Evolutionary conservation across 64 coral and sea anemone genomes (phyloP), one percentile per base, ranked within the genome.

Genomic region (Montipora sp.): DNA sequence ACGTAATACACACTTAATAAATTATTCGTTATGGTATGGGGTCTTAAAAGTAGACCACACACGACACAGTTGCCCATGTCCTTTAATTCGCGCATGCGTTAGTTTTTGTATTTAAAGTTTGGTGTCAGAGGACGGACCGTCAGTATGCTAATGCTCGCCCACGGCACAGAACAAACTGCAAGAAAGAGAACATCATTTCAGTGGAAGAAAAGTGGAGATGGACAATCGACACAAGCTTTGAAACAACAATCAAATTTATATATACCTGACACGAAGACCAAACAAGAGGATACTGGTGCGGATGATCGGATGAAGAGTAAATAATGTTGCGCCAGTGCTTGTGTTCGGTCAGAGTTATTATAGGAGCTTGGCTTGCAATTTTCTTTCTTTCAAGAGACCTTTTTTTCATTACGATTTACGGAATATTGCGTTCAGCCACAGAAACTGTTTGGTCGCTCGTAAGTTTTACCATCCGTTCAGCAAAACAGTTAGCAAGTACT

Each of bases 331-430:
- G 16, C 7, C 3, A 49, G 14, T 78, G 15, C 16, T 49, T 85
- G 7, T 72, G 61, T 13, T 11, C 44, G 47, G 5, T 72, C 15
- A 85, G 82, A 45, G 19, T 85, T 9, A 13, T 85, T 14, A 18
- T 85, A 16, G 82, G 82, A 19, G 15, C 22, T 0, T 70, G 46
- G 18, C 82, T 85, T 48, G 63, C 82, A 10, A 50, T 66, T 16
- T 7, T 85, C 8, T 85, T 69, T 10, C n/a, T 85, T 27, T 46
- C 71, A 45, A 85, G 48, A 71, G 82, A 85, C 47, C 10, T 85
- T 5, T 8, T 19, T 20, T 0, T 45, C 44, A 19, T 72, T 27
- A 49, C 71, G 8, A 3, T 72, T 18, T 71, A 71, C 6, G 82
- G 82, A 23, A 50, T 22, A 1, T 46, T 47, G 3, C 61, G 65